These are phyloP conservation scores for Corythoichthys haematopterus DNA, from an alignment of 2,113 vertebrate genomes.

Conservation along the genomic window DNA sequence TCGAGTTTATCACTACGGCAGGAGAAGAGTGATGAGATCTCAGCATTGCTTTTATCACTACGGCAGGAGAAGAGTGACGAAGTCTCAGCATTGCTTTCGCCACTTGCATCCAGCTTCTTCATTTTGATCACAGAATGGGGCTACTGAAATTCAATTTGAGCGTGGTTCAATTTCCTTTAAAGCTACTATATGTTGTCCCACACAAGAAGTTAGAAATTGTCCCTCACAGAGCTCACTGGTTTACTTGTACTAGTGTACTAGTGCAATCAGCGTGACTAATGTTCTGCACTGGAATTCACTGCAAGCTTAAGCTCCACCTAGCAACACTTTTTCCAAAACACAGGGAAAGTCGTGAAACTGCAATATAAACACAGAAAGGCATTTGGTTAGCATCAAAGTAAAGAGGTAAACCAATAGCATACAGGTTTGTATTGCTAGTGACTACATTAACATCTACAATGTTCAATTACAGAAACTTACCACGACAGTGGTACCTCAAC, in stretches of 20 bases:
- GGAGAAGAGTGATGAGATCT: too few species aligned
- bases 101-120: not conserved
- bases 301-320: not conserved
- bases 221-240: too few species aligned
- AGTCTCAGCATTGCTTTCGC: not conserved
- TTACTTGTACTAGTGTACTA: too few species aligned
- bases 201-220: not conserved
- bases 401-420: not conserved
- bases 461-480: too few species aligned
- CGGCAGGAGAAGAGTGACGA: too few species aligned
- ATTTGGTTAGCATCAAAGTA: not conserved
- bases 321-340: not conserved
- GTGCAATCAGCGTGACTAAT: too few species aligned
- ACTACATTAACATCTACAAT: too few species aligned
- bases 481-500: too few species aligned
- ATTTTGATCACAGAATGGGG: not conserved
- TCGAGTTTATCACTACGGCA: too few species aligned
- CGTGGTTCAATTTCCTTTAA: too few species aligned
- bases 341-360: not conserved
- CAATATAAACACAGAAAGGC: not conserved
- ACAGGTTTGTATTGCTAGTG: not conserved
- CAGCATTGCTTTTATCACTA: too few species aligned
- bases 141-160: not conserved
- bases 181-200: not conserved
- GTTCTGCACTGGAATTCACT: not conserved